Evolutionary conservation across 2,113 vertebrate species (phyloP).

Genomic region (Clinocottus analis): DNA sequence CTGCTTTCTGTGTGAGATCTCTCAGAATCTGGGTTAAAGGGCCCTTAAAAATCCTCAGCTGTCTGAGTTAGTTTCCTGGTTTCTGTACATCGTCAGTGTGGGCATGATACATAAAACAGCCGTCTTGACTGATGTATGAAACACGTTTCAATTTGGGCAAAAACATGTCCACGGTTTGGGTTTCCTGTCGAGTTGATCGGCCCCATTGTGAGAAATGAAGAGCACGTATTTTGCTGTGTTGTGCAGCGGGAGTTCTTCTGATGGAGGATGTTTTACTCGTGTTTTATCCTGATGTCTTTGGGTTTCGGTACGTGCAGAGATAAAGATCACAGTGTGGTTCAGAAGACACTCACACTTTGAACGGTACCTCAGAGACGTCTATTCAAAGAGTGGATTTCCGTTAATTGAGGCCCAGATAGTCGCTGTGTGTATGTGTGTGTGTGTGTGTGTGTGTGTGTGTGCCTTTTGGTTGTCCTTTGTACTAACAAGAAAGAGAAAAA

Average conservation of each 20-base stretch:
- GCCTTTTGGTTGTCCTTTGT: background rate
- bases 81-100: background rate
- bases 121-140: background rate
- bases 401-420: constrained; percentile 40
- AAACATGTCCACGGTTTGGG: background rate
- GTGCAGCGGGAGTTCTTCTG: background rate
- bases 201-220: background rate
- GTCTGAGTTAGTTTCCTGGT: background rate
- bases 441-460: background rate
- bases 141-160: background rate
- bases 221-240: background rate
- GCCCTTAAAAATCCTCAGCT: background rate
- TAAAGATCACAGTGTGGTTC: constrained; percentile 40
- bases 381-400: constrained; percentile 31
- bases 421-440: background rate
- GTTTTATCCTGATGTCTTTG: background rate
- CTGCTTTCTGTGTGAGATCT: background rate
- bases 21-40: background rate
- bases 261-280: background rate
- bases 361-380: constrained; percentile 27
- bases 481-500: background rate
- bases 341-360: constrained; percentile 54
- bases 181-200: background rate
- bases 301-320: constrained; percentile 37
- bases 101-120: background rate